Conservation (phyloP, 2,888 invertebrate genomes). For the Electrophaes corylata region DNA sequence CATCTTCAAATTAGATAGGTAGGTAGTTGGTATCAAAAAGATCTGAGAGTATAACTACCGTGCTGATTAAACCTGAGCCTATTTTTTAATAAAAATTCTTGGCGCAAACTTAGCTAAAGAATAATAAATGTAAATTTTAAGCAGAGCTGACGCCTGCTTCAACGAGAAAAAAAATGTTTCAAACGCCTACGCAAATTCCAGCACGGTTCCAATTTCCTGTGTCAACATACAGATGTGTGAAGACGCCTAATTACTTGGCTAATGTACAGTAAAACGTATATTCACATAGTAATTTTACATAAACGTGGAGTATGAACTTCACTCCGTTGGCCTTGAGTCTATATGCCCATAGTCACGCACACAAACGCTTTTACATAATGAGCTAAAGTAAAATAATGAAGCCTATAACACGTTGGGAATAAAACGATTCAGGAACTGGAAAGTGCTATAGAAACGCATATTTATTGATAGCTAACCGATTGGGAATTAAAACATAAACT, state of each 20-base stretch:
- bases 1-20: too few species aligned
- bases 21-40: too few species aligned
- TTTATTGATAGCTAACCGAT: neutral
- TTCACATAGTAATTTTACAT: constrained; percentile 5
- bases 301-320: constrained; percentile 6
- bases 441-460: neutral
- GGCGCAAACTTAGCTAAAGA: neutral
- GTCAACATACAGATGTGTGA: constrained; percentile 43
- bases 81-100: too few species aligned
- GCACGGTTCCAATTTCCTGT: constrained; percentile 33
- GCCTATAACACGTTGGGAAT: neutral
- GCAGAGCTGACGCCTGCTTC: neutral
- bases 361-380: constrained; percentile 5
- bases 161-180: constrained; percentile 7
- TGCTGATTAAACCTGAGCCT: too few species aligned
- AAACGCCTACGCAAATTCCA: constrained; percentile 23
- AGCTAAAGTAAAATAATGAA: neutral
- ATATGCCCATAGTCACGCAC: constrained; percentile 15
- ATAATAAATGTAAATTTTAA: constrained; percentile 1
- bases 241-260: constrained; percentile 46
- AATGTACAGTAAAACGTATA: constrained; percentile 39
- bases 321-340: neutral
- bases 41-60: too few species aligned
- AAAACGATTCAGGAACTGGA: neutral
- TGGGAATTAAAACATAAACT: neutral